phyloP scores from a whole-genome alignment of 2,888 invertebrate species.

The Heliconius ethilla region DNA sequence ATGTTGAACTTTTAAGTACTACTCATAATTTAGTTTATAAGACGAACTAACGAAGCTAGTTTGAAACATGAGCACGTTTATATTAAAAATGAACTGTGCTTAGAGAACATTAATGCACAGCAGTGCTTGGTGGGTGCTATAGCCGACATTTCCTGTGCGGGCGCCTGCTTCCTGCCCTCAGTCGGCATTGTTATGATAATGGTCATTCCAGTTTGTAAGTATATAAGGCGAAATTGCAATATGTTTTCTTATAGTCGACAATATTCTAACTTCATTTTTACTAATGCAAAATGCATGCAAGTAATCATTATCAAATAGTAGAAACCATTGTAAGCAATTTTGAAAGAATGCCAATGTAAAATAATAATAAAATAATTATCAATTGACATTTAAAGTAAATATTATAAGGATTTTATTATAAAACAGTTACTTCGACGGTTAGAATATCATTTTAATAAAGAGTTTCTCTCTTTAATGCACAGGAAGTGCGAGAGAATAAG shows the following conservation, averaged over 20 bases:
- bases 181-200: conserved; percentile 62
- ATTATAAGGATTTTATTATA: background rate
- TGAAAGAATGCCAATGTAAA: background rate
- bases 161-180: conserved; percentile 50
- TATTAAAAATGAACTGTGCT: conserved; percentile 42
- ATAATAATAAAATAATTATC: background rate
- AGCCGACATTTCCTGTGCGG: conserved; percentile 47
- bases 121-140: conserved; percentile 31
- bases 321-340: too few relatives aligned
- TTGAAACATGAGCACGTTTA: conserved; percentile 40
- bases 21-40: background rate
- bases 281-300: background rate
- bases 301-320: too few relatives aligned
- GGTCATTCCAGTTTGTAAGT: conserved; percentile 58
- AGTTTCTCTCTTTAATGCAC: background rate
- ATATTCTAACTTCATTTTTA: background rate
- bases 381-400: background rate
- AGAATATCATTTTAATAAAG: background rate
- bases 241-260: background rate
- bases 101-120: conserved; percentile 37
- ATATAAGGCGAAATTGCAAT: conserved; percentile 43
- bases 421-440: background rate
- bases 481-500: background rate
- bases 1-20: background rate
- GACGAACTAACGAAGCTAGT: conserved; percentile 27